Percentiles rank a stretch among this genome's conserved stretches.
Conservation (phyloP, 2,888 invertebrate genomes). For the Tridacna crocea region DNA sequence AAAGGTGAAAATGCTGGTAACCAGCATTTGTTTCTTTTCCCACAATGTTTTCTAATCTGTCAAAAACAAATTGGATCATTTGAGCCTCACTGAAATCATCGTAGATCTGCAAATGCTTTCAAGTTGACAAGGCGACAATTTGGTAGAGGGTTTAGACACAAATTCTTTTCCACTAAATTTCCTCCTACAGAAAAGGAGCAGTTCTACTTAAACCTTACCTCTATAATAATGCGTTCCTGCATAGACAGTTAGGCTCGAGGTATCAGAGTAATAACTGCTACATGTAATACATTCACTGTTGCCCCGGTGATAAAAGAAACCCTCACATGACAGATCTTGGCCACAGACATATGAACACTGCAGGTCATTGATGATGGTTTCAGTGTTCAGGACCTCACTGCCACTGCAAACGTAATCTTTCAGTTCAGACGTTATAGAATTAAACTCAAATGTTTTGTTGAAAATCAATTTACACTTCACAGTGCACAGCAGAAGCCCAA, state of each 20-base stretch:
- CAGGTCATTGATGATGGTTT: not conserved
- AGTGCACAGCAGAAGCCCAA: too few relatives aligned
- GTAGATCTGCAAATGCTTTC: too few relatives aligned
- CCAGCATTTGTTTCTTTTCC: too few relatives aligned
- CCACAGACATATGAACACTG: conserved; percentile 5
- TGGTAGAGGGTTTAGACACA: too few relatives aligned
- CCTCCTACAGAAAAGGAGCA: too few relatives aligned
- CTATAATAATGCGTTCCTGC: conserved; percentile 4
- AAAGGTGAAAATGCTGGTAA: too few relatives aligned
- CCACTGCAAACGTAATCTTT: not conserved
- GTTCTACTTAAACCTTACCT: not conserved
- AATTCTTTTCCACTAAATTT: too few relatives aligned
- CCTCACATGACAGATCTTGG: not conserved
- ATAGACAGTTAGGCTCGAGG: not conserved
- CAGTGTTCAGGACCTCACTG: not conserved
- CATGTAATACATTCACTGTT: not conserved
- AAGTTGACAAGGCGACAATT: too few relatives aligned
- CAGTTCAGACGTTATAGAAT: not conserved
- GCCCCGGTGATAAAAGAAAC: not conserved
- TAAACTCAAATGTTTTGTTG: not conserved
- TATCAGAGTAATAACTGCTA: not conserved
- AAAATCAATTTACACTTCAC: too few relatives aligned
- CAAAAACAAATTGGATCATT: too few relatives aligned
- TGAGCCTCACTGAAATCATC: too few relatives aligned
- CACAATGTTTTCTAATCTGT: too few relatives aligned